A percentile compares a stretch with the other conserved stretches of the same genome.
Conservation (phyloP, 2,888 invertebrate species). For the Pemphredon lugubris region DNA sequence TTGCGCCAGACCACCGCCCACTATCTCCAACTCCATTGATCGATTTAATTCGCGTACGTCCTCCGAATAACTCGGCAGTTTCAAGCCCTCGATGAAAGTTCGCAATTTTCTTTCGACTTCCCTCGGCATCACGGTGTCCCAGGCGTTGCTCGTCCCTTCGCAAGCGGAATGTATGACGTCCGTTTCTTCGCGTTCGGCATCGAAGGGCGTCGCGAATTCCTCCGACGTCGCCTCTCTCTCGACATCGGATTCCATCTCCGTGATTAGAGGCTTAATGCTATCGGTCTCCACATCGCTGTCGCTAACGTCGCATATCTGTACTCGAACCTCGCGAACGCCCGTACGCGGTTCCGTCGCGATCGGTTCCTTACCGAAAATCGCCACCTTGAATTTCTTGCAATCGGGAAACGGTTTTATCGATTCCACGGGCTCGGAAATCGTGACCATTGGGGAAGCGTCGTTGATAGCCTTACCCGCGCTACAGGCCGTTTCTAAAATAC, state of each 20-base stretch:
- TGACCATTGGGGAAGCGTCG: slow-evolving; percentile 60
- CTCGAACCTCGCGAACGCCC: slow-evolving; percentile 46
- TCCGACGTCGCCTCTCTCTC: slow-evolving; percentile 82
- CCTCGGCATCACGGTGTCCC: slow-evolving; percentile 68
- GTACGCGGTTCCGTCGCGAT: neutral
- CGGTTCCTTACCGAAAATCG: slow-evolving; percentile 45
- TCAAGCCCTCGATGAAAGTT: slow-evolving; percentile 74
- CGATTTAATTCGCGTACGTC: slow-evolving; percentile 14
- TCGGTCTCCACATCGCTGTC: slow-evolving; percentile 74
- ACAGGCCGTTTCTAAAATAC: slow-evolving; percentile 70
- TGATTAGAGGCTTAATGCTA: slow-evolving; percentile 81
- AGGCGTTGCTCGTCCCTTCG: slow-evolving; percentile 40
- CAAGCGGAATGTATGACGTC: neutral
- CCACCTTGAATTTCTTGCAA: slow-evolving; percentile 61
- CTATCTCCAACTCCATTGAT: slow-evolving; percentile 58
- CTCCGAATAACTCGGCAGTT: slow-evolving; percentile 66
- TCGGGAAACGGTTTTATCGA: slow-evolving; percentile 65
- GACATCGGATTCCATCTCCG: slow-evolving; percentile 85
- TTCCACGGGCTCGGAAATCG: slow-evolving; percentile 72
- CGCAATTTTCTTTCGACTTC: slow-evolving; percentile 75
- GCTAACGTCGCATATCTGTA: slow-evolving; percentile 76
- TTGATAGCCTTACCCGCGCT: slow-evolving; percentile 12
- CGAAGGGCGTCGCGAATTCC: neutral
- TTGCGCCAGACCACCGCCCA: slow-evolving; percentile 74
- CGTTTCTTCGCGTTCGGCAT: neutral